phyloP scores from a whole-genome alignment of 2,888 invertebrate species.

The Synanthedon myopaeformis region DNA sequence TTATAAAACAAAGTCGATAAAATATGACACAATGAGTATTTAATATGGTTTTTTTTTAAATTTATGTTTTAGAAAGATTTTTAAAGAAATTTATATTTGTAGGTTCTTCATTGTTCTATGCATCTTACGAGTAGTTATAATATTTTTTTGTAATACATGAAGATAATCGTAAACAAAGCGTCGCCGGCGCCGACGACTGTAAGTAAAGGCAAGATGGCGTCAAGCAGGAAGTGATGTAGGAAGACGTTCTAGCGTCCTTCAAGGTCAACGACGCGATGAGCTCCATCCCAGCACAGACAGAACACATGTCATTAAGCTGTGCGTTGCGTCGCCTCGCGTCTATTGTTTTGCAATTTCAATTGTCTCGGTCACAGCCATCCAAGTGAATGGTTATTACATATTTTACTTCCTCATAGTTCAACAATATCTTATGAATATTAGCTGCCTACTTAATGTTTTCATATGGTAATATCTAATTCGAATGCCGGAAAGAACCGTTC shows the following conservation, averaged over 20 bases:
- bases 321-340: slow-evolving; percentile 25
- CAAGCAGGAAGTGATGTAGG: slow-evolving; percentile 63
- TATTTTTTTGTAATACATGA: no score
- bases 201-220: slow-evolving; percentile 47
- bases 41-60: no score
- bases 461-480: no score
- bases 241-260: slow-evolving; percentile 60
- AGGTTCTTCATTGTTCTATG: no score
- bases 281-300: slow-evolving; percentile 28
- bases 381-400: slow-evolving; percentile 2
- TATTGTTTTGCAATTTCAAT: slow-evolving; percentile 46
- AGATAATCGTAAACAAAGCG: neutral
- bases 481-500: no score
- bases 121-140: no score
- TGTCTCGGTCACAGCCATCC: slow-evolving; percentile 19
- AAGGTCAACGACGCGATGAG: slow-evolving; percentile 49
- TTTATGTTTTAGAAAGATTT: no score
- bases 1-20: no score
- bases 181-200: slow-evolving; percentile 21
- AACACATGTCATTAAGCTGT: slow-evolving; percentile 18
- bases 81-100: no score
- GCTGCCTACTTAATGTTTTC: no score
- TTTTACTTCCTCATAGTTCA: slow-evolving; percentile 7
- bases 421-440: no score
- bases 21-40: no score